Base-by-base conservation (phyloP, 2,888 invertebrate species). In the Cepaea hortensis region DNA sequence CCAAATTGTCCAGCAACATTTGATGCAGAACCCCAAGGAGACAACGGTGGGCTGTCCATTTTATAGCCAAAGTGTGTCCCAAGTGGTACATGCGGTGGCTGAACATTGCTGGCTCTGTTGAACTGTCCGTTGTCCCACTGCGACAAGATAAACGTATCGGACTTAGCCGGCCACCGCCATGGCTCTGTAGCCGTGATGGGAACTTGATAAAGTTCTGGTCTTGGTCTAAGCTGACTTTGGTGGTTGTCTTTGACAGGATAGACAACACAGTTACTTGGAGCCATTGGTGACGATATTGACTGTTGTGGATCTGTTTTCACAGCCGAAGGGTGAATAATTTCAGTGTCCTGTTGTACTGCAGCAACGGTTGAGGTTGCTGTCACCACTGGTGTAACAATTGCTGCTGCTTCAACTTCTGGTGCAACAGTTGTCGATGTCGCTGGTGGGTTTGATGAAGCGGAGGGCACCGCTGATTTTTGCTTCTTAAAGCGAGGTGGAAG, bases 401-500 rank as follows among this genome's bases (percentile, higher is more conserved):
- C 13, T 13, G 55, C 20, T 0, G 55, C 23, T 68, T 72, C 72
- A 46, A 68, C 50, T 35, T 75, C 9, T 75, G 81, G 5, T 73
- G 76, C 4, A 7, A 6, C 23, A 20, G 50, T 20, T 9, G n/a
- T 5, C n/a, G 55, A 18, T 15, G 61, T 9, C 0, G 61, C 35
- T 75, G 50, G 2, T 65, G 82, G 76, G 15, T 82, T 61, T 5
- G 84, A 11, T 20, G 84, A 81, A 6, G 55, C 7, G 6, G 55
- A 55, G 6, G 55, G 11, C 6, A 6, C 55, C 7, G 55, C 2
- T 23, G 87, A 87, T 55, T 87, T 87, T 46, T 87, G 87, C 2
- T 84, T 81, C 65, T 87, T 87, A 61, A 87, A 87, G 18, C 87
- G 77, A 50, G 87, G 87, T 72, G 87, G 87, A 23, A 87, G 65